These are phyloP conservation scores for Chymomyza costata DNA, from an alignment of 1,140 invertebrate species.

Conservation along the genomic window DNA sequence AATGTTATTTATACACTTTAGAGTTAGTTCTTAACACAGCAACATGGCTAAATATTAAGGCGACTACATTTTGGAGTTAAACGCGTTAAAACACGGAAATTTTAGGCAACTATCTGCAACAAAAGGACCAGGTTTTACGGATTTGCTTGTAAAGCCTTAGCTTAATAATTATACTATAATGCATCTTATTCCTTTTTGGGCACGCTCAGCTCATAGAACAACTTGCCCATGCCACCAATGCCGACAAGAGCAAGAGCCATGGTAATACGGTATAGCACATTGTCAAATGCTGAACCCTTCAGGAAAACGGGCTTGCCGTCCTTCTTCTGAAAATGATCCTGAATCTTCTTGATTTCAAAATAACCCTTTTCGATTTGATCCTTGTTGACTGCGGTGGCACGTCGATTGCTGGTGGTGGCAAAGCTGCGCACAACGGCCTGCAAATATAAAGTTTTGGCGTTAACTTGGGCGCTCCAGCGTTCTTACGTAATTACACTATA, in stretches of 20 bases:
- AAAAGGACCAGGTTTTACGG: conserved; percentile 30
- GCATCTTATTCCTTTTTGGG: conserved; percentile 51
- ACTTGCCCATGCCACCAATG: conserved; percentile 68
- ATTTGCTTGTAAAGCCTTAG: conserved; percentile 38
- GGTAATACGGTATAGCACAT: conserved; percentile 77
- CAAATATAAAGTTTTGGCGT: conserved; percentile 40
- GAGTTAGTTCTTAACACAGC: conserved; percentile 47
- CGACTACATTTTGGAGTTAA: conserved; percentile 32
- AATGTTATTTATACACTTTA: conserved; percentile 58
- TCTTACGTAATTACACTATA: conserved; percentile 56
- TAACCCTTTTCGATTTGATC: conserved; percentile 66
- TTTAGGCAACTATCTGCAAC: conserved; percentile 54
- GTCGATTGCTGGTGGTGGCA: conserved; percentile 43
- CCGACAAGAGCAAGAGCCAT: conserved; percentile 75
- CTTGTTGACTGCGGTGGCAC: conserved; percentile 47
- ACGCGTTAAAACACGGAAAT: conserved; percentile 51
- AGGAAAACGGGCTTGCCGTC: conserved; percentile 80
- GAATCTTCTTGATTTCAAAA: conserved; percentile 73
- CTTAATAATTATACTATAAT: conserved; percentile 27
- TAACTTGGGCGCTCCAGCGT: conserved; percentile 42
- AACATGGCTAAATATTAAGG: conserved; percentile 26
- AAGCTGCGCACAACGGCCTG: conserved; percentile 69
- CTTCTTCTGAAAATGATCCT: conserved; percentile 76
- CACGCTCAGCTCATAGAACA: conserved; percentile 69
- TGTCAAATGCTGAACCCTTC: conserved; percentile 79